A percentile compares a stretch with the other conserved stretches of the same genome.
phyloP scores from a whole-genome alignment of 2,888 invertebrate genomes.

The Schizotus pectinicornis region DNA sequence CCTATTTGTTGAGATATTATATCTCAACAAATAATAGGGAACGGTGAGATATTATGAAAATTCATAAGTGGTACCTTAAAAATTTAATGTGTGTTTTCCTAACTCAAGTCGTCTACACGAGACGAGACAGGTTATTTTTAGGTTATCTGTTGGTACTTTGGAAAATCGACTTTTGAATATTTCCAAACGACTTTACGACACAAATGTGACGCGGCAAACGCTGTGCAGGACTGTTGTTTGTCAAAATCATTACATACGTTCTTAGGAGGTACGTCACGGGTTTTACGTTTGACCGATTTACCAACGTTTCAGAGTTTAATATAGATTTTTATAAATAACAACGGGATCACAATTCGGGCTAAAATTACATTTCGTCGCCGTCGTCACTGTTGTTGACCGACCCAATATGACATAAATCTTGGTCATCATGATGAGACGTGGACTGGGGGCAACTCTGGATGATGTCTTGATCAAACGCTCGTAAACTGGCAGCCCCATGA shows the following conservation, averaged over 20 bases:
- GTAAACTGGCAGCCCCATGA: neutral
- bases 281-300: neutral
- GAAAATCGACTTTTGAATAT: no score
- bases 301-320: neutral
- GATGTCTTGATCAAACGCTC: neutral
- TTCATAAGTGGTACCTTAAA: no score
- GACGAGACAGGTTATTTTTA: no score
- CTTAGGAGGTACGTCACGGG: neutral
- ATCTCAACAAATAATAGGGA: no score
- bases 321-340: constrained; percentile 5
- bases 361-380: neutral
- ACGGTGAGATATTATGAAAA: no score
- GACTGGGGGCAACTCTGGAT: neutral
- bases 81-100: no score
- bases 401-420: no score
- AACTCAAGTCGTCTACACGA: no score
- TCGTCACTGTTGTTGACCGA: neutral
- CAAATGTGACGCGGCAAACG: neutral
- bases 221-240: neutral
- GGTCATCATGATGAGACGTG: neutral
- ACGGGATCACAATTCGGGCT: neutral
- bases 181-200: no score
- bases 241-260: no score
- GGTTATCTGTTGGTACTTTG: no score
- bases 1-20: no score